A percentile compares a stretch with the other conserved stretches of the same genome.
These are phyloP conservation scores for Rhorus exstirpatorius DNA, from an alignment of 2,888 invertebrate species.

Conservation along the genomic window DNA sequence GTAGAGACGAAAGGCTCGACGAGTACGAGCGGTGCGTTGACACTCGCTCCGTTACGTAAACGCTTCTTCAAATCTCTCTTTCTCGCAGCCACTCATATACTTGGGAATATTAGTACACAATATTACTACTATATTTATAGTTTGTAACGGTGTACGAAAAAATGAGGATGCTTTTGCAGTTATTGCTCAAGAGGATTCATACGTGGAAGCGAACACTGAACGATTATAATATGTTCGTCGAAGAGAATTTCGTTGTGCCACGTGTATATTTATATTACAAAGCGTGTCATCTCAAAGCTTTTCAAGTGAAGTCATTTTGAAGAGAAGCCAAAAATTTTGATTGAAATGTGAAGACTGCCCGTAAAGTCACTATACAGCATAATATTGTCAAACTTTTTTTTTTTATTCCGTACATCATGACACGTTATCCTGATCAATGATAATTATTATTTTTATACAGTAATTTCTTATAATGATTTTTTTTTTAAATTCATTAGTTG, in stretches of 20 bases:
- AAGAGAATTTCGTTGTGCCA: conserved; percentile 15
- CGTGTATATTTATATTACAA: background rate
- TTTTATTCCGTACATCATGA: no score
- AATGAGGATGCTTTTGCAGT: conserved; percentile 38
- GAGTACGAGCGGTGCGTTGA: conserved; percentile 66
- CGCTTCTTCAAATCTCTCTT: conserved; percentile 74
- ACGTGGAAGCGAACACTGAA: background rate
- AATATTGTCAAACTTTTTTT: no score
- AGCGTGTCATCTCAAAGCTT: no score
- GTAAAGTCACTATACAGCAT: no score
- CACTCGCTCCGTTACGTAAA: conserved; percentile 79
- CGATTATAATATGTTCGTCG: conserved; percentile 41
- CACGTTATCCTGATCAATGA: no score
- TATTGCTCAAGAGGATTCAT: conserved; percentile 49
- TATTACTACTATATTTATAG: conserved; percentile 17
- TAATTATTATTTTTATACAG: no score
- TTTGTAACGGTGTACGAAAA: conserved; percentile 14
- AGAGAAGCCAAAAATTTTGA: no score
- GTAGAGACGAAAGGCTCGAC: conserved; percentile 56
- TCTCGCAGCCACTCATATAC: conserved; percentile 48
- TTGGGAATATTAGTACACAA: conserved; percentile 22
- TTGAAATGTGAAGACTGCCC: no score
- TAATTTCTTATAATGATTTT: no score
- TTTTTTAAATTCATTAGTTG: no score
- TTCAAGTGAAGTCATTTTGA: no score